Evolutionary conservation across 2,888 invertebrate genomes (phyloP), one percentile per base, ranked within the genome.

Genomic region (Nomada lathburiana): DNA sequence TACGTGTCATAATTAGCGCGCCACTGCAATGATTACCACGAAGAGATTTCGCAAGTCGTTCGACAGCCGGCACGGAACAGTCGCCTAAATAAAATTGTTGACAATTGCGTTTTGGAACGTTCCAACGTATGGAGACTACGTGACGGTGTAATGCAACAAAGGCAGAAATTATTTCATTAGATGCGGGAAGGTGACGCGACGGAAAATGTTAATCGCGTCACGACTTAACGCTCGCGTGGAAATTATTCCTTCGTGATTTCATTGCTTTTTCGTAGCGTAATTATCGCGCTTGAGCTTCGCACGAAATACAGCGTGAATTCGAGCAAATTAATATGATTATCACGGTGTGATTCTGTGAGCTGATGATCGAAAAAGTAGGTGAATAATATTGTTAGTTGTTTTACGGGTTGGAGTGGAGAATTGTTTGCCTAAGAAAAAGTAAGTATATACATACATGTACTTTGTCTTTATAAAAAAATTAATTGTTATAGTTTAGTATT

Each of bases 1-100:
- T 90, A 91, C 91, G 91, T 91, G 91, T 91, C 89, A 88, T 90
- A 92, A 92, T 93, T 93, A 92, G 89, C 89, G 86, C 89, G 75
- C 79, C 87, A 77, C 79, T 82, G 83, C 85, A 74, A 80, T 81
- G 86, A 91, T 89, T 89, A 87, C 86, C 82, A 73, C 85, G 85
- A 87, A 87, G 84, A 88, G 90, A 89, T 89, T 90, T 82, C 80
- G 76, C 80, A 68, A 84, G 63, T 70, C 26, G 47, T 23, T n/a
- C 18, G 53, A n/a, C n/a, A 50, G 36, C 63, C 67, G 60, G 47
- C 29, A 47, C 50, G 60, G 57, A 53, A n/a, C 52, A n/a, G 52
- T n/a, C 18, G 36, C 36, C 23, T n/a, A 10, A 82, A 77, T 68
- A 71, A 67, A 76, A 80, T 73, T 60, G 7, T 44, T 23, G 13